phyloP scores from a whole-genome alignment of 2,888 invertebrate species.

The Phortica okadai region DNA sequence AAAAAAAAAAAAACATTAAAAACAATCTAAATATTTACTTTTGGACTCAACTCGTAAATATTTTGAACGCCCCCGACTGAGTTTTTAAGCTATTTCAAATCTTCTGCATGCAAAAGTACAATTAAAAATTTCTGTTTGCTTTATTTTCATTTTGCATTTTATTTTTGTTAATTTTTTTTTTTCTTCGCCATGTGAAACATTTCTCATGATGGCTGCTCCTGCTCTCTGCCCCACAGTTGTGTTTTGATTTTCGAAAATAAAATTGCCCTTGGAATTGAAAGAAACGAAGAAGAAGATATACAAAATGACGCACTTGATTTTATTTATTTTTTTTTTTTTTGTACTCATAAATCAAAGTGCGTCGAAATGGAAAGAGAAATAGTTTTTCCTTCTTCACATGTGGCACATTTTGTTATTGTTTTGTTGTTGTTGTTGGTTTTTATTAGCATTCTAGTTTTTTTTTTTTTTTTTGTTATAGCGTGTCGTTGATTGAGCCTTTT shows the following conservation, averaged over 20 bases:
- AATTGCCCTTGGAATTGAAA: constrained; percentile 29
- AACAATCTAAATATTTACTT: constrained; percentile 14
- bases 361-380: neutral
- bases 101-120: constrained; percentile 11
- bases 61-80: neutral
- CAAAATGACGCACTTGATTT: neutral
- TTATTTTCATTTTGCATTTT: neutral
- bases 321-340: no score
- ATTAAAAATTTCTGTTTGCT: neutral
- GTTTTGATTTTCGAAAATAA: neutral
- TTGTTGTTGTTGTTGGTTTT: constrained; percentile 8
- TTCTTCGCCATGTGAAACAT: constrained; percentile 23
- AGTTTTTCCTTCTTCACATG: neutral
- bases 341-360: neutral
- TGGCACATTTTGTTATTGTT: constrained; percentile 7
- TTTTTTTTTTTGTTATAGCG: no score
- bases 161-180: neutral
- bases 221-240: no score
- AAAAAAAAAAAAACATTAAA: neutral
- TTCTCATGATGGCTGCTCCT: constrained; percentile 1
- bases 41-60: neutral
- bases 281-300: constrained; percentile 9
- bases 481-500: no score
- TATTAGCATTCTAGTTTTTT: neutral
- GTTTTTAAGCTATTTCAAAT: neutral